These are phyloP conservation scores for Syngnathoides biaculeatus DNA, from an alignment of 2,113 vertebrate genomes.

Conservation along the genomic window DNA sequence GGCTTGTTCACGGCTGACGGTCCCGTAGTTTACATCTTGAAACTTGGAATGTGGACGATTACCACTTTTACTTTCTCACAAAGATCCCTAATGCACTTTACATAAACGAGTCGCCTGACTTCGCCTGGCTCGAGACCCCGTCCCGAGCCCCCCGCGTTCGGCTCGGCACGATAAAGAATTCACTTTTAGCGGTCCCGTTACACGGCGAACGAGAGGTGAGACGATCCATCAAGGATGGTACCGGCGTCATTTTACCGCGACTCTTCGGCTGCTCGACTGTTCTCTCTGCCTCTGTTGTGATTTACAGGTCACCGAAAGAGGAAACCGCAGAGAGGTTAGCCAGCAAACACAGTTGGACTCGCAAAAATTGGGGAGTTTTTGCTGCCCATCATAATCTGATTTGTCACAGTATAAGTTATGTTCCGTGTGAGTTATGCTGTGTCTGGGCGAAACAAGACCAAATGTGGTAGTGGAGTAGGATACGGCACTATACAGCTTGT, in stretches of 20 bases:
- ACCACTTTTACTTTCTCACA: constrained; percentile 84
- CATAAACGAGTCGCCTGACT: constrained; percentile 74
- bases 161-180: constrained; percentile 38
- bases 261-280: constrained; percentile 6
- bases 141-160: constrained; percentile 58
- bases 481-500: neutral
- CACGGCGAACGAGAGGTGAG: constrained; percentile 6
- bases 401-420: constrained; percentile 34
- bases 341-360: constrained; percentile 54
- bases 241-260: constrained; percentile 9
- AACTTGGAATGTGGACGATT: constrained; percentile 91
- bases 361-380: constrained; percentile 36
- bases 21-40: constrained; percentile 85
- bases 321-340: constrained; percentile 62
- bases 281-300: constrained; percentile 40
- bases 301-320: constrained; percentile 60
- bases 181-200: constrained; percentile 36
- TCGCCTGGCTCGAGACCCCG: constrained; percentile 53
- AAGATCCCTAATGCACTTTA: constrained; percentile 75
- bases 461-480: constrained; percentile 4
- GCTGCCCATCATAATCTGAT: constrained; percentile 43
- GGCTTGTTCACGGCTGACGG: constrained; percentile 77
- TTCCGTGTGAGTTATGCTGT: constrained; percentile 13
- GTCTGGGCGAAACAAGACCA: constrained; percentile 17
- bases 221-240: constrained; percentile 9